A percentile compares a stretch with the other conserved stretches of the same genome.
phyloP scores from a whole-genome alignment of 1,140 invertebrate genomes.

The Sipha flava region DNA sequence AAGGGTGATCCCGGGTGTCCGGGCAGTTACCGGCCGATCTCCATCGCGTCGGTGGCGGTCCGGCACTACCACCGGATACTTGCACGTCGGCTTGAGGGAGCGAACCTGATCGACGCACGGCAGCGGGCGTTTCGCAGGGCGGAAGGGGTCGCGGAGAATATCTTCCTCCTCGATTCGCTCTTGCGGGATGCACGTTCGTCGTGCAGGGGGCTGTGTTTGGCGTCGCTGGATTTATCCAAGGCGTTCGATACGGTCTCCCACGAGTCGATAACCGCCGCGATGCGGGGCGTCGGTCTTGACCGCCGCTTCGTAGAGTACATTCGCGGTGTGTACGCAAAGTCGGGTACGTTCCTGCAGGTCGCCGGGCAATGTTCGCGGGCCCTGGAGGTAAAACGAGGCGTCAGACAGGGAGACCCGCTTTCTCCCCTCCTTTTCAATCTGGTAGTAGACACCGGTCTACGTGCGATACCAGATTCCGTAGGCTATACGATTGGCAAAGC shows the following conservation, averaged over 20 bases:
- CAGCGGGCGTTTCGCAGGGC: conserved; percentile 38
- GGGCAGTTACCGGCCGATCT: not conserved
- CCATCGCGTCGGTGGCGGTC: not conserved
- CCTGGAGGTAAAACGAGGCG: conserved; percentile 36
- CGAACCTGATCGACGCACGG: not conserved
- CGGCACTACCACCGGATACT: not conserved
- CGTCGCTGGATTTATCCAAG: conserved; percentile 38
- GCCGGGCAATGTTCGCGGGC: not conserved
- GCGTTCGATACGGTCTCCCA: conserved; percentile 42
- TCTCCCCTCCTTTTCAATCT: conserved; percentile 41
- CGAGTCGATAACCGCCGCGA: not conserved
- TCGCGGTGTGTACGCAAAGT: not conserved
- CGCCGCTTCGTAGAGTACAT: not conserved
- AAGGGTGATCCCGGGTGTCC: not conserved
- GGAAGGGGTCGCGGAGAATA: conserved; percentile 32
- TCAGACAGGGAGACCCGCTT: conserved; percentile 42
- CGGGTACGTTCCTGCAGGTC: not conserved
- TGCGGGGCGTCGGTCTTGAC: conserved; percentile 33
- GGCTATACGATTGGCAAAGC: not conserved
- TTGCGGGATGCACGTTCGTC: not conserved
- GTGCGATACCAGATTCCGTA: not conserved
- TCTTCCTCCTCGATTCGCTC: not conserved
- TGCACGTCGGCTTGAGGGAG: not conserved
- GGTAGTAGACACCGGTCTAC: conserved; percentile 35
- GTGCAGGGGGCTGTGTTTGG: not conserved